Evolutionary conservation across 2,888 invertebrate species (phyloP).

Genomic region (Zygogramma bicolorata): DNA sequence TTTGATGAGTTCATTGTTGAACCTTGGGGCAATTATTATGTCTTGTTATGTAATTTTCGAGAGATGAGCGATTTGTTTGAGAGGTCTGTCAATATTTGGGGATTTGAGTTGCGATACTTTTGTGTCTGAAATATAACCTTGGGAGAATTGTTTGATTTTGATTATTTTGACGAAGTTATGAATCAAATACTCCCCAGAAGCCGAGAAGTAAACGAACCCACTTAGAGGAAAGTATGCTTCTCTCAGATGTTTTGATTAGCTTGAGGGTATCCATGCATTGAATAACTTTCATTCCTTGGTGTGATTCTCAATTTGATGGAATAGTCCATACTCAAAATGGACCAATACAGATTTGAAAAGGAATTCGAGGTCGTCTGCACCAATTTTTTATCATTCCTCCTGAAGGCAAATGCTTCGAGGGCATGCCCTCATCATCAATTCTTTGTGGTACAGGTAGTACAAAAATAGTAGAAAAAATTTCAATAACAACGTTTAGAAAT

Average conservation of each 20-base stretch:
- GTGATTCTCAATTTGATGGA: too few species aligned
- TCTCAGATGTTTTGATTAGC: background rate
- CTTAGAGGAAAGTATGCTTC: background rate
- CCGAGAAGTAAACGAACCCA: background rate
- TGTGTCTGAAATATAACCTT: background rate
- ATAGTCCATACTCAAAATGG: too few species aligned
- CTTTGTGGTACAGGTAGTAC: too few species aligned
- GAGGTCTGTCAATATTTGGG: background rate
- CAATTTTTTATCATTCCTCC: too few species aligned
- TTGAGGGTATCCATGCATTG: background rate
- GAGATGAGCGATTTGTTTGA: background rate
- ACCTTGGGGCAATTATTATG: background rate
- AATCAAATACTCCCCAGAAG: background rate
- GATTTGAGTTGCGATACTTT: background rate
- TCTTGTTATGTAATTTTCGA: background rate
- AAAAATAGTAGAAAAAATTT: too few species aligned
- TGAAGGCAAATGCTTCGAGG: too few species aligned
- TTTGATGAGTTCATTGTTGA: background rate
- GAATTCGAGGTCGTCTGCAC: too few species aligned
- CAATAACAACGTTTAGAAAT: too few species aligned
- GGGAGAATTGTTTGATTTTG: background rate
- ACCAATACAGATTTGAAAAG: too few species aligned
- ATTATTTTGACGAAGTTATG: background rate
- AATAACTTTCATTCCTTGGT: too few species aligned
- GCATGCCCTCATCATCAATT: too few species aligned